These are phyloP conservation scores for Premnoplex brunnescens DNA, from an alignment of 2,797 vertebrate genomes.

Conservation along the genomic window DNA sequence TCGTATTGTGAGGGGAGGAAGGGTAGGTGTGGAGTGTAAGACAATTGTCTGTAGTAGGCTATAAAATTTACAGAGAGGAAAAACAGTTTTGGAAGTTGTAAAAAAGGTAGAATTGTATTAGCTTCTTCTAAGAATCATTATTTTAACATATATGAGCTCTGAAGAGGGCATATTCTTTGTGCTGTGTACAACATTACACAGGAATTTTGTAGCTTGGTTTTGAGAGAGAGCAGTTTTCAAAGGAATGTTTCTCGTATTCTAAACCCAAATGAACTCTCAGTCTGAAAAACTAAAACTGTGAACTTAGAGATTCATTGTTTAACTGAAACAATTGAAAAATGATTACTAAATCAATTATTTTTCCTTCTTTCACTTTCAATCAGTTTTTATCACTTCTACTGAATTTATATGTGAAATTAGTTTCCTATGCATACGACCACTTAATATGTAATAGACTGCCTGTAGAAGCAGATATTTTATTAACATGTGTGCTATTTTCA, in stretches of 20 bases:
- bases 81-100: not conserved
- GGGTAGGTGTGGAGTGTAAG: not conserved
- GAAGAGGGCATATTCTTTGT: not conserved
- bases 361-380: not conserved
- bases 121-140: not conserved
- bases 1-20: not conserved
- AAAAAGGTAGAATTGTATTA: not conserved
- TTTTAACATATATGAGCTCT: not conserved
- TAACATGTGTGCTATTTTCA: not conserved
- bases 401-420: not conserved
- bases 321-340: not conserved
- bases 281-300: not conserved
- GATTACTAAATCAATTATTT: not conserved
- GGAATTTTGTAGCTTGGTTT: not conserved
- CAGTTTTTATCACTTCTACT: not conserved
- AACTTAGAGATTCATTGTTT: not conserved
- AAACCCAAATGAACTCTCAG: not conserved
- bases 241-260: not conserved
- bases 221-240: not conserved
- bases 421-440: not conserved
- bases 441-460: not conserved
- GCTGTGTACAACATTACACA: accelerated
- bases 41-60: not conserved
- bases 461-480: not conserved
- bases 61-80: not conserved